These are phyloP conservation scores for Ailuropoda melanoleuca DNA, from an alignment of 2,113 vertebrate genomes.

Conservation along the genomic window DNA sequence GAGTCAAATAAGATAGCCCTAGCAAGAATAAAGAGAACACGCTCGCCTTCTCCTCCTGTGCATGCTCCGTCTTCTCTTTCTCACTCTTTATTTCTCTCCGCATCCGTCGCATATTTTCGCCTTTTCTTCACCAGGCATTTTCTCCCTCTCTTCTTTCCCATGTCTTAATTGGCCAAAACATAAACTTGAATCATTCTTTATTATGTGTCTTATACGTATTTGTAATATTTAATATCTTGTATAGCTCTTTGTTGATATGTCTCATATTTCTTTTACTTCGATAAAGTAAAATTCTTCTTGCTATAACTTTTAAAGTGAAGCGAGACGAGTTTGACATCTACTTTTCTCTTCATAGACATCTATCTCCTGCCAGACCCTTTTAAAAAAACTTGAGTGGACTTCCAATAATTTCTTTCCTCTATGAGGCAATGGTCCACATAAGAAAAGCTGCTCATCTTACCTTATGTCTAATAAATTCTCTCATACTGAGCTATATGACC, in stretches of 20 bases:
- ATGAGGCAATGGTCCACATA: not conserved
- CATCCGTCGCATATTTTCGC: not conserved
- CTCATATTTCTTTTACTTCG: not conserved
- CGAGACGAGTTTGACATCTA: not conserved
- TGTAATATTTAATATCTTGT: not conserved
- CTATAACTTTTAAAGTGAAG: slow-evolving; percentile 29
- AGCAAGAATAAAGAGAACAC: not conserved
- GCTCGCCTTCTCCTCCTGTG: not conserved
- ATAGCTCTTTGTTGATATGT: not conserved
- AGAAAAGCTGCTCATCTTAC: not conserved
- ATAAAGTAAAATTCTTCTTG: slow-evolving; percentile 44
- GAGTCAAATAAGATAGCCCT: not conserved
- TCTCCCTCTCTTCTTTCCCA: not conserved
- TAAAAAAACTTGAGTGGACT: not conserved
- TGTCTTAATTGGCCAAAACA: not conserved
- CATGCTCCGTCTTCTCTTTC: not conserved
- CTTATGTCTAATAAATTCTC: slow-evolving; percentile 25
- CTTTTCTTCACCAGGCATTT: not conserved
- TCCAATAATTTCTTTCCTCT: slow-evolving; percentile 19
- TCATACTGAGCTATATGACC: not conserved
- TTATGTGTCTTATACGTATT: not conserved
- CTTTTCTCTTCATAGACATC: slow-evolving; percentile 24
- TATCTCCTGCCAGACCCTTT: not conserved
- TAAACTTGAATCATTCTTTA: not conserved
- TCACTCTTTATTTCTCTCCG: not conserved